Evolutionary conservation across 2,888 invertebrate species (phyloP), one percentile per base, ranked within the genome.

Genomic region (Oscheius sp.): DNA sequence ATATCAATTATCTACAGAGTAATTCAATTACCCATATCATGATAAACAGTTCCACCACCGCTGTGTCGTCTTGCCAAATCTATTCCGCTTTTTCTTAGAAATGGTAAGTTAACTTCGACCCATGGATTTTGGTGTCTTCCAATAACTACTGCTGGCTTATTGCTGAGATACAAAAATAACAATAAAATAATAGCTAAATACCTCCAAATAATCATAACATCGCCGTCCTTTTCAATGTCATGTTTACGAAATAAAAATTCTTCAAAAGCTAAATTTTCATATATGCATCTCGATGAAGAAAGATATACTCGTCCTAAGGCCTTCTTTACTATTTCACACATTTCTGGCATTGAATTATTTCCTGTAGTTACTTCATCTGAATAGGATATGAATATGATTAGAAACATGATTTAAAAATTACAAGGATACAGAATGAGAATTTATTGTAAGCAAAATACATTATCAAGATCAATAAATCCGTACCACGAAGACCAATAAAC

Each of bases 111-210:
- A 0, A 94, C 93, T 89, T 99, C 98, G 43, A 93, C 89, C 93
- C 96, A 99, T 0, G 96, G 95, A 90, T 99, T 99, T 89, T 98
- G 98, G 89, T 97, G 95, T 73, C 95, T 92, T 6, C 99, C 99
- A 88, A 98, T 93, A 5, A 99, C 96, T 69, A 99, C 94, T 88
- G 95, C 94, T 0, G 97, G 96, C 81, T 93, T 92, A 89, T 97
- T 99, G 68, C 83, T 78, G 70, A 27, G 72, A 53, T 7, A 27
- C 63, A 18, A 7, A 41, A 76, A 2, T 1, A 41, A 16, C 41
- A 12, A 35, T 13, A 16, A 66, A 46, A 55, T 23, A 58, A 41
- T 56, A 25, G n/a, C 13, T 1, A 9, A 18, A 13, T 35, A 84
- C 69, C 93, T 92, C 95, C 96, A 98, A 72, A 98, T 90, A 89